Conservation (phyloP, 1,140 invertebrate species). For the Paraescarpia echinospica region DNA sequence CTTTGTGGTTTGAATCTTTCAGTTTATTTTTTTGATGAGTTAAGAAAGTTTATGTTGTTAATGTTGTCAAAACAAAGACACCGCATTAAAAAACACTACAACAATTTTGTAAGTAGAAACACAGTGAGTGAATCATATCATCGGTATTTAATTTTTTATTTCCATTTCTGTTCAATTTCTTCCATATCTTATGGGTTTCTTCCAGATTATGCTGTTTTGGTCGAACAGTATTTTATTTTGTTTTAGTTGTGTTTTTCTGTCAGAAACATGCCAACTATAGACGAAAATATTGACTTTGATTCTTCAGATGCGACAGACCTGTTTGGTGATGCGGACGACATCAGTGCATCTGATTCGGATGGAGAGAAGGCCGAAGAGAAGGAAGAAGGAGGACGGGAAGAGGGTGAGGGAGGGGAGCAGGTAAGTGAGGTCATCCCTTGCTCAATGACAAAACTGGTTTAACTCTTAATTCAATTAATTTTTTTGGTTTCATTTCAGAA, state of each 20-base stretch:
- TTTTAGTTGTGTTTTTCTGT: neutral
- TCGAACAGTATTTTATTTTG: neutral
- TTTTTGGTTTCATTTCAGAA: too few species aligned
- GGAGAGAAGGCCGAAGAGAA: constrained; percentile 47
- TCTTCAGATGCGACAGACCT: constrained; percentile 66
- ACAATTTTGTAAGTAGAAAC: neutral
- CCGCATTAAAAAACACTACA: too few species aligned
- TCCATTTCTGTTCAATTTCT: too few species aligned
- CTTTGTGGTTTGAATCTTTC: too few species aligned
- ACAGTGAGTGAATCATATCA: neutral
- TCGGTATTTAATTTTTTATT: too few species aligned
- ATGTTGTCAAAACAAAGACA: too few species aligned
- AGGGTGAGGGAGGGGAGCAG: constrained; percentile 34
- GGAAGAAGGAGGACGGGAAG: constrained; percentile 58
- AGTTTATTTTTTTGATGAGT: too few species aligned
- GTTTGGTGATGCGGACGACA: constrained; percentile 91
- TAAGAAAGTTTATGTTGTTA: too few species aligned
- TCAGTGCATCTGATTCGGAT: constrained; percentile 66
- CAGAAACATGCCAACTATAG: neutral
- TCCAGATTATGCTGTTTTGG: neutral
- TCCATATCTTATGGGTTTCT: neutral
- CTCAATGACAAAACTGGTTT: too few species aligned
- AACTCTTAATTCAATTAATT: too few species aligned
- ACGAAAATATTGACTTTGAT: neutral
- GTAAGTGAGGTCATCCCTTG: too few species aligned